Percentiles rank a stretch among this genome's conserved stretches.
Evolutionary conservation across 2,888 invertebrate genomes (phyloP).

Genomic region (Salticus scenicus): DNA sequence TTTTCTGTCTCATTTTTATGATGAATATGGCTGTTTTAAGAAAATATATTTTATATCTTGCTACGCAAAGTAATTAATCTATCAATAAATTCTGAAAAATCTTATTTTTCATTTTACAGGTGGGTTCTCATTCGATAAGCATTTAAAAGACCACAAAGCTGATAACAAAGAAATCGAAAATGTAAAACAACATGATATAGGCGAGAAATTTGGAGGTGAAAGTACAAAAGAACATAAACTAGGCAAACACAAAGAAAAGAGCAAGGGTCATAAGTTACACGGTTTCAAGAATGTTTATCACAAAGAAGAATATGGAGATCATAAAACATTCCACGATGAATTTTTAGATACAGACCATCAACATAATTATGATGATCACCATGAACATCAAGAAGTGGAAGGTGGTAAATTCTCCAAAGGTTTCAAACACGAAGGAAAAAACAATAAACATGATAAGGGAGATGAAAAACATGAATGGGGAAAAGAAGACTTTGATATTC

Average conservation of each 20-base stretch:
- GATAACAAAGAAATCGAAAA: constrained; percentile 50
- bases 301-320: constrained; percentile 70
- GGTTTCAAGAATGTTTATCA: constrained; percentile 70
- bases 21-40: no score
- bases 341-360: constrained; percentile 60
- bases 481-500: constrained; percentile 35
- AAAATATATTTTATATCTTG: no score
- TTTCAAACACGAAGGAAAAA: constrained; percentile 30
- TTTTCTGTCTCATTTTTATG: no score
- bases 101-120: no score
- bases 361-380: constrained; percentile 63
- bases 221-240: constrained; percentile 55
- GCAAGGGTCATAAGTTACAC: constrained; percentile 61
- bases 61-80: no score
- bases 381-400: constrained; percentile 52
- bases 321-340: constrained; percentile 69
- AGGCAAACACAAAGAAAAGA: constrained; percentile 61
- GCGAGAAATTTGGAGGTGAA: constrained; percentile 47
- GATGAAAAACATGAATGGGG: constrained; percentile 57
- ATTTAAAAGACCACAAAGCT: constrained; percentile 25
- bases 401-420: constrained; percentile 57
- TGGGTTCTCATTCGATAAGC: constrained; percentile 45
- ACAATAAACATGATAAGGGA: constrained; percentile 44
- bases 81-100: no score
- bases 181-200: constrained; percentile 37